Evolutionary conservation across 2,113 vertebrate species (phyloP).

Genomic region (Lanius collurio): DNA sequence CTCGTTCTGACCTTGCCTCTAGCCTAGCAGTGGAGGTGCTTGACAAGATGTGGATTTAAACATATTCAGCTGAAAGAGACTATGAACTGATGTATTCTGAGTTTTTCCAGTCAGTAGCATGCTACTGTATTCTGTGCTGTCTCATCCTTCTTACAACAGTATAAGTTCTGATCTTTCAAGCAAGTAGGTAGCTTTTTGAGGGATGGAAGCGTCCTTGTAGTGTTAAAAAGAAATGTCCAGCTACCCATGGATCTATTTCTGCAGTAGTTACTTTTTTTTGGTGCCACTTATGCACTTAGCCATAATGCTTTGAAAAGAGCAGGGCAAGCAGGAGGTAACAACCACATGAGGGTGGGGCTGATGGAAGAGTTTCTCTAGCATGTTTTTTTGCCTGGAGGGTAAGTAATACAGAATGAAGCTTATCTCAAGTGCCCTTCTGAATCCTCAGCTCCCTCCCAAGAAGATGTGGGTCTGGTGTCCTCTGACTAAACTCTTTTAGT

Average conservation of each 20-base stretch:
- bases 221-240: neutral
- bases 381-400: neutral
- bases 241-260: neutral
- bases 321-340: neutral
- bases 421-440: neutral
- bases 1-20: neutral
- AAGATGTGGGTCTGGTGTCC: neutral
- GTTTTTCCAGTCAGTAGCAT: neutral
- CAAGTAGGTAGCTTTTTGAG: neutral
- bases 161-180: neutral
- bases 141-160: neutral
- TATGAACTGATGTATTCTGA: neutral
- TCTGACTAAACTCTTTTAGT: neutral
- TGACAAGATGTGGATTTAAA: neutral
- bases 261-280: neutral
- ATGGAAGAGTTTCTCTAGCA: neutral
- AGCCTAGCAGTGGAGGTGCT: neutral
- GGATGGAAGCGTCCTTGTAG: neutral
- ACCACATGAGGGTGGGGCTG: neutral
- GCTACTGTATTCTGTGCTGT: neutral
- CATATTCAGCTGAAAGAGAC: neutral
- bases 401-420: neutral
- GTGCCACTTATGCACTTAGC: neutral
- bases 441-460: neutral
- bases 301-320: neutral